Conservation (phyloP, 2,888 invertebrate genomes). For the Drosophila antonietae region DNA sequence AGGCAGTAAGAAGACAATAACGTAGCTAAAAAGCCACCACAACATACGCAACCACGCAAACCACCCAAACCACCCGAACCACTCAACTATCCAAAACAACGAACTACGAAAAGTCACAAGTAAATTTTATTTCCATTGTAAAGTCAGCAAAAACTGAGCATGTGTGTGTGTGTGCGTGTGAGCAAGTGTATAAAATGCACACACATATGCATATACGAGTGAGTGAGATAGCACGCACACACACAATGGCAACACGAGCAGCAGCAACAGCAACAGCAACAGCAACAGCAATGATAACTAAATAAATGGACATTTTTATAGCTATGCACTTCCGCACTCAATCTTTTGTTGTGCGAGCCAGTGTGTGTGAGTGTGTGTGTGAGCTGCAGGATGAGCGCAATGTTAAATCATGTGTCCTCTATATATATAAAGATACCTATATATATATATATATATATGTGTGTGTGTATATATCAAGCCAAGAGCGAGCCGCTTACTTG, state of each 20-base stretch:
- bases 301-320: conserved; percentile 80
- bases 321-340: conserved; percentile 80
- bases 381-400: conserved; percentile 69
- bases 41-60: conserved; percentile 26
- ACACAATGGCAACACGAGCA: conserved; percentile 49
- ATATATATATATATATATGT: conserved; percentile 37
- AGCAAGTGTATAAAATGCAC: conserved; percentile 37
- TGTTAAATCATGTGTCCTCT: conserved; percentile 73
- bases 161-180: conserved; percentile 16
- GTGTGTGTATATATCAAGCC: conserved; percentile 46
- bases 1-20: conserved; percentile 51
- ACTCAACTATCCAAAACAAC: conserved; percentile 49
- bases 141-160: conserved; percentile 66
- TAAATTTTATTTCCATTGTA: conserved; percentile 80
- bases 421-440: conserved; percentile 40
- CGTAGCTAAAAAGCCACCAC: conserved; percentile 20
- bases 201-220: conserved; percentile 32
- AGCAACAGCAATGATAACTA: conserved; percentile 78
- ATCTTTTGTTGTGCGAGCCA: conserved; percentile 66
- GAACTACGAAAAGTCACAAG: conserved; percentile 77
- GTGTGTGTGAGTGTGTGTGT: conserved; percentile 30
- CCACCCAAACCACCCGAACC: conserved; percentile 22
- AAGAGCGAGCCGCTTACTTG: conserved; percentile 30
- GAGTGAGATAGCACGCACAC: conserved; percentile 5
- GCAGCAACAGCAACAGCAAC: conserved; percentile 38